phyloP scores from a whole-genome alignment of 2,797 vertebrate genomes.

The Champsocephalus esox region DNA sequence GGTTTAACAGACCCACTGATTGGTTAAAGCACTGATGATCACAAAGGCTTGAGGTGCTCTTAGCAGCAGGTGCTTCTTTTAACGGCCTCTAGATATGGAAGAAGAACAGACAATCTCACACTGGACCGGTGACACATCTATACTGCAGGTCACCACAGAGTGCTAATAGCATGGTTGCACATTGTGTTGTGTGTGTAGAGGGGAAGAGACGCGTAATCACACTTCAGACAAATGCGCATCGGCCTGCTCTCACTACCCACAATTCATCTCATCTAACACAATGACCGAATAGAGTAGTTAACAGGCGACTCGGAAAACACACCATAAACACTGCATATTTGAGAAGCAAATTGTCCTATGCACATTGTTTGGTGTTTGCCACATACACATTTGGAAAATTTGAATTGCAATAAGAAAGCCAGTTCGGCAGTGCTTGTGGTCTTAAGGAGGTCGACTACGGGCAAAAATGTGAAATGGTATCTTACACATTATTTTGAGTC shows the following conservation, averaged over 20 bases:
- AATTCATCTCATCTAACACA: slow-evolving; percentile 71
- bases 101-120: slow-evolving; percentile 73
- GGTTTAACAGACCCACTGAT: slow-evolving; percentile 75
- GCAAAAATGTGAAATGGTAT: slow-evolving; percentile 53
- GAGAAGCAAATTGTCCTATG: slow-evolving; percentile 59
- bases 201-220: slow-evolving; percentile 66
- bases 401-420: slow-evolving; percentile 58
- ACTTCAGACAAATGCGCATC: slow-evolving; percentile 69
- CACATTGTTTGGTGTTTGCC: slow-evolving; percentile 74
- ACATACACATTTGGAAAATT: slow-evolving; percentile 59
- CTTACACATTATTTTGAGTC: slow-evolving; percentile 60
- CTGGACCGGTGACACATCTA: slow-evolving; percentile 69
- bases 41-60: slow-evolving; percentile 84
- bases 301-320: slow-evolving; percentile 69
- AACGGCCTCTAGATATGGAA: slow-evolving; percentile 76
- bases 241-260: slow-evolving; percentile 64
- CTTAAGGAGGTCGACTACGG: slow-evolving; percentile 53
- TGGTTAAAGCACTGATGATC: slow-evolving; percentile 85
- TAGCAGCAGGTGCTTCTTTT: slow-evolving; percentile 82
- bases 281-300: slow-evolving; percentile 58
- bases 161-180: slow-evolving; percentile 76
- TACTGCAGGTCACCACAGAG: slow-evolving; percentile 72
- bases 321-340: slow-evolving; percentile 73
- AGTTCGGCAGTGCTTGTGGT: slow-evolving; percentile 76
- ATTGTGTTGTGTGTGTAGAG: slow-evolving; percentile 54